Evolutionary conservation across 2,113 vertebrate species (phyloP).

Genomic region (Cyanoramphus novaezelandiae): DNA sequence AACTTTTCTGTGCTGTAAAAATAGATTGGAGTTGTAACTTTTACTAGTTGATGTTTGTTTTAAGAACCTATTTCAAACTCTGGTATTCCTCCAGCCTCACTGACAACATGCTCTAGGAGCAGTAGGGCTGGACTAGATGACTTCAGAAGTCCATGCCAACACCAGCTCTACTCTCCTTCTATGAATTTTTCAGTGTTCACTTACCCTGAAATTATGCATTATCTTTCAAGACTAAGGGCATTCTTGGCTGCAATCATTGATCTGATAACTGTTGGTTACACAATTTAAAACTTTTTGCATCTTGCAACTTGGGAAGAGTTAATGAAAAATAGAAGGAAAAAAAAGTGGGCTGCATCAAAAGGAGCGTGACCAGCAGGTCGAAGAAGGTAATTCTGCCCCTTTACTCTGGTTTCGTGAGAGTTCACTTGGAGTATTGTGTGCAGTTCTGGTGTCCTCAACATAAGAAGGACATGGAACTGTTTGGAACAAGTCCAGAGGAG

Average conservation of each 20-base stretch:
- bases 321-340: neutral
- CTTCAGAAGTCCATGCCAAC: neutral
- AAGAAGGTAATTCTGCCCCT: neutral
- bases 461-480: neutral
- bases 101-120: neutral
- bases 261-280: neutral
- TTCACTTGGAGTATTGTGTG: neutral
- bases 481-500: neutral
- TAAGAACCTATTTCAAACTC: neutral
- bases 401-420: neutral
- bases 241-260: neutral
- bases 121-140: neutral
- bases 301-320: neutral
- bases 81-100: neutral
- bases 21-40: neutral
- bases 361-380: neutral
- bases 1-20: constrained; percentile 88
- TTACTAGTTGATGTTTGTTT: neutral
- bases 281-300: neutral
- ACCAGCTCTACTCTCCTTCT: neutral
- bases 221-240: neutral
- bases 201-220: neutral
- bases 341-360: neutral
- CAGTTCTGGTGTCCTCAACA: neutral
- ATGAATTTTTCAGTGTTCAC: neutral